phyloP scores from a whole-genome alignment of 1,140 invertebrate species.

The Macrotrachela quadricornifera region DNA sequence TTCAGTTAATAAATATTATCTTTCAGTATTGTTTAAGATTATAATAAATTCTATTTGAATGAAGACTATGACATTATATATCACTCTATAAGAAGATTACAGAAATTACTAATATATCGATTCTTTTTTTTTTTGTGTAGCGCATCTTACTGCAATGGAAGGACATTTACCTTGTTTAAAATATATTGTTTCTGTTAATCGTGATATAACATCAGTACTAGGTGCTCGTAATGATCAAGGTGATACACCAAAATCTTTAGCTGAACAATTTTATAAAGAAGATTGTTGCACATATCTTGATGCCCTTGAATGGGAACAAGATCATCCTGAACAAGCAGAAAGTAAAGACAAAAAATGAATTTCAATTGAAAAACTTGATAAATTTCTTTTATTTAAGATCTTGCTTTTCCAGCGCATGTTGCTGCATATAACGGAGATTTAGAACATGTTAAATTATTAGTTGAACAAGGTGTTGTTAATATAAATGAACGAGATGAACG shows the following conservation, averaged over 20 bases:
- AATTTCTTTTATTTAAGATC: slow-evolving; percentile 14
- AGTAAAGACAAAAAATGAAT: slow-evolving; percentile 15
- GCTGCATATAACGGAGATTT: slow-evolving; percentile 28
- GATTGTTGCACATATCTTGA: slow-evolving; percentile 26
- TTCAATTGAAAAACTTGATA: neutral
- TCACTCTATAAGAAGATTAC: too few species aligned
- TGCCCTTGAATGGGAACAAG: slow-evolving; percentile 27
- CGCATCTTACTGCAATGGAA: slow-evolving; percentile 27
- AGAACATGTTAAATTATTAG: slow-evolving; percentile 24
- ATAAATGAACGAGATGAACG: slow-evolving; percentile 31
- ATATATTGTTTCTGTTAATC: slow-evolving; percentile 22
- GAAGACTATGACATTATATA: too few species aligned
- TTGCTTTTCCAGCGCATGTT: slow-evolving; percentile 30
- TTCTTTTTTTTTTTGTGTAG: slow-evolving; percentile 11
- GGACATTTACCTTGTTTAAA: slow-evolving; percentile 30
- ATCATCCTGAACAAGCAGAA: slow-evolving; percentile 27
- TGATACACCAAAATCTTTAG: slow-evolving; percentile 28
- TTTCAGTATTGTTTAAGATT: too few species aligned
- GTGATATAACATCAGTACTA: slow-evolving; percentile 18
- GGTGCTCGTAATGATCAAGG: slow-evolving; percentile 29
- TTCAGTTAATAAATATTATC: too few species aligned
- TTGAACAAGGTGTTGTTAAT: slow-evolving; percentile 30
- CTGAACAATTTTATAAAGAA: slow-evolving; percentile 29
- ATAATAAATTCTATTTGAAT: too few species aligned
- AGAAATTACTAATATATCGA: too few species aligned